Evolutionary conservation across 2,888 invertebrate genomes (phyloP), one percentile per base, ranked within the genome.

Genomic region (Candidula unifasciata): DNA sequence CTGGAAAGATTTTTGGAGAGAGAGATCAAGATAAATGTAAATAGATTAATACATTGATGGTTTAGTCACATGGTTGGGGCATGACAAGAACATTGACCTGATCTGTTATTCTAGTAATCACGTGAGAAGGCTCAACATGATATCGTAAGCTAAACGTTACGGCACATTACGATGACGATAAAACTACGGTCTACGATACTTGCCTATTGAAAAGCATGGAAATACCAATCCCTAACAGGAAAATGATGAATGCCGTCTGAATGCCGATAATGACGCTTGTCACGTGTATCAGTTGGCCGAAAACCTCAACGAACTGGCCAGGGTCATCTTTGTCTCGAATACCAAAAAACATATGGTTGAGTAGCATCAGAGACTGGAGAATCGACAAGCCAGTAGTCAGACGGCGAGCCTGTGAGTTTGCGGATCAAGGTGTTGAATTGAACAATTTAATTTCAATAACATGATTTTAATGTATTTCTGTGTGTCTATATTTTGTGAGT

Each of bases 281-380:
- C 13, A 84, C 5, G 54, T 84, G 84, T 33, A 84, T 80, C 35
- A 30, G 73, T 16, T 80, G 71, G 44, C 37, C 80, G n/a, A 80
- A 52, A 60, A 84, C 16, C 16, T 69, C 24, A 3, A 74, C 33
- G 64, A 84, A 84, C 44, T 91, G 90, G 0, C 81, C 86, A 0
- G 91, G 89, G 60, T 91, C 89, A 64, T 90, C 89, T 10, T 88
- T 88, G 60, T 83, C 76, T 0, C 90, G 90, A 16, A 91, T 87
- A 0, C 92, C 92, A 80, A 91, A 90, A 83, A 92, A 93, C 92
- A 92, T 92, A 30, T 93, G 90, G 80, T 91, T 92, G 1, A 91
- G 86, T 54, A 93, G 81, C 92, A 93, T 92, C 37, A 90, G 90
- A 10, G 89, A 86, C 27, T 92, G 80, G 13, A 93, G 87, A 13